phyloP scores from a whole-genome alignment of 2,888 invertebrate species.

The Acronicta psi region DNA sequence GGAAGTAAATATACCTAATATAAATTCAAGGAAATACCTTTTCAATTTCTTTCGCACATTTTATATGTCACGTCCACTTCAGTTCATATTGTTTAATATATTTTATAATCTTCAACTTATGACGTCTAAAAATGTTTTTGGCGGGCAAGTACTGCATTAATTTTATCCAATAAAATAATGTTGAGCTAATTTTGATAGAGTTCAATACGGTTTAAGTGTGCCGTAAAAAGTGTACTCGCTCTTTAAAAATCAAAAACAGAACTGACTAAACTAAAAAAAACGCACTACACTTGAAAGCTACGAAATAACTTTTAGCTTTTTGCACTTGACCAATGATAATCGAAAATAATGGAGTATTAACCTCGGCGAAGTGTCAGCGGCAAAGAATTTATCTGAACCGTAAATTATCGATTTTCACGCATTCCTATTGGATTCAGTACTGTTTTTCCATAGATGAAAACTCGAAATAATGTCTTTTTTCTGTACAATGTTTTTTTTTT shows the following conservation, averaged over 20 bases:
- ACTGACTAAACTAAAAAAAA: conserved; percentile 22
- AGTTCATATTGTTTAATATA: too few relatives aligned
- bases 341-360: conserved; percentile 67
- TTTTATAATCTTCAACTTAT: too few relatives aligned
- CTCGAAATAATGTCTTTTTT: conserved; percentile 3
- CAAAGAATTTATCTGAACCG: conserved; percentile 68
- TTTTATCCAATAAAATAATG: background rate
- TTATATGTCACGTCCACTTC: too few relatives aligned
- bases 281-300: conserved; percentile 22
- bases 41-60: too few relatives aligned
- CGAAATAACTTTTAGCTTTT: conserved; percentile 39
- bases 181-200: conserved; percentile 16
- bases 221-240: too few relatives aligned
- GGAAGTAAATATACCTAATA: too few relatives aligned
- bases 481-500: too few relatives aligned
- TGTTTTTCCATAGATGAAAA: conserved; percentile 44
- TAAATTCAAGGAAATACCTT: too few relatives aligned
- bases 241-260: conserved; percentile 21
- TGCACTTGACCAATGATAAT: conserved; percentile 55
- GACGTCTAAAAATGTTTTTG: too few relatives aligned
- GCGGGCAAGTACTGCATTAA: too few relatives aligned
- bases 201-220: conserved; percentile 7
- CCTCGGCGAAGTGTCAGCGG: conserved; percentile 65
- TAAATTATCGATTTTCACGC: conserved; percentile 76
- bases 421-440: conserved; percentile 60